Evolutionary conservation across 2,888 invertebrate species (phyloP), one percentile per base, ranked within the genome.

Genomic region (Drepana falcataria): DNA sequence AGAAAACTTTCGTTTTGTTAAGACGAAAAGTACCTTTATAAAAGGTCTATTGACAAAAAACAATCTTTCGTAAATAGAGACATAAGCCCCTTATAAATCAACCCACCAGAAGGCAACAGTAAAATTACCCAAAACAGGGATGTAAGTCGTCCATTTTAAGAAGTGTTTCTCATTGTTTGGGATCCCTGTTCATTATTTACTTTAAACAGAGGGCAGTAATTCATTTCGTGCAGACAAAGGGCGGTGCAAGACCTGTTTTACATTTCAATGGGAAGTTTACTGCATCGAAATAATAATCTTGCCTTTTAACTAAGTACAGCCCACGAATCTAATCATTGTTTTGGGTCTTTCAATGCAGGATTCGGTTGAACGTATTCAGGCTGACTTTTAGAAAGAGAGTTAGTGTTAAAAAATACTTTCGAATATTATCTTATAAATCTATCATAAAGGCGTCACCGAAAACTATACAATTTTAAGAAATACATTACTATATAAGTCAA

Each of bases 281-380:
- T 71, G 76, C 76, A 75, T 79, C 78, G 77, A 69, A 76, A 78
- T 74, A 78, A 77, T 71, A 78, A 75, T 73, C 76, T 71, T 64
- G 61, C 59, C 65, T 67, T 59, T 57, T 60, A 44, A 9, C 3
- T 9, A 1, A 6, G 7, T 44, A 44, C 44, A 44, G 44, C 9
- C 9, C 9, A 44, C 44, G 2, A 3, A 3, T 44, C 44, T 44
- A 44, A 6, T 44, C 9, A 6, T 4, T 37, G 5, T 37, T 37
- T 37, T 5, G 3, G 5, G 21, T 21, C 21, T 21, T 21, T 21
- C 21, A 21, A 21, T 21, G 21, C 21, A 21, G 21, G 21, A 21
- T 21, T 37, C 5, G 37, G 1, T 37, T 37, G 3, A 37, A 37
- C 37, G 37, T 37, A 37, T 37, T 37, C 37, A 37, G 21, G 21